Base-by-base conservation (phyloP, 2,113 vertebrate genomes). In the Cricetomys ansorgei region DNA sequence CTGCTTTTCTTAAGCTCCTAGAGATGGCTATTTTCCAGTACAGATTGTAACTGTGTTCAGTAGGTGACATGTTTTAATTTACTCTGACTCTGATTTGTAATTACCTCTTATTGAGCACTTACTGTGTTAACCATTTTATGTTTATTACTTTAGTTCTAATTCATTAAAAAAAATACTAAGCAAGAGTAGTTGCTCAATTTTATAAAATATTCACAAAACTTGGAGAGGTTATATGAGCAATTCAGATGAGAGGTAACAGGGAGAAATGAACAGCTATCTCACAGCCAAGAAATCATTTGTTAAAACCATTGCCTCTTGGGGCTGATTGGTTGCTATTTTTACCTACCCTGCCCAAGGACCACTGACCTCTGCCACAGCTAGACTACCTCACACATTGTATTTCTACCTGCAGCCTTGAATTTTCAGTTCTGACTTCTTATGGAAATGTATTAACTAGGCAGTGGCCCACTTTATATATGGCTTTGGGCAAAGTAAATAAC, bases 401-500 rank as follows among this genome's bases (percentile, higher is more conserved):
- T 88, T 92, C 21, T 88, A 31, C 25, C n/a, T 31, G 80, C n/a
- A 59, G 43, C 16, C 27, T 84, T 73, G 50, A 29, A 10, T 64
- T 95, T 96, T 96, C 55, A 84, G 17, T 27, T 88, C 65, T 96
- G 15, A 72, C 80, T 88, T 67, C 31, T 84, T 73, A 43, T 13
- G 3, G 59, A 67, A 27, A 80, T 67, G 76, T 87, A 87, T 88
- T 80, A 94, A 95, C 95, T 86, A 88, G 91, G 55, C 25, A 81
- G 21, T 86, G 85, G 21, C 40, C 64, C 53, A 73, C 12, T 89
- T 94, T 94, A 53, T 81, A 91, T 15, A 48, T 55, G 70, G 50
- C 90, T 85, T 84, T 95, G 37, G 72, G 69, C 13, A 95, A 91
- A 95, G 73, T 79, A 75, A 7, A 59, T 91, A 93, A 93, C 79